These are phyloP conservation scores for Xyliphius kryptos DNA, from an alignment of 2,113 vertebrate species.

Conservation along the genomic window DNA sequence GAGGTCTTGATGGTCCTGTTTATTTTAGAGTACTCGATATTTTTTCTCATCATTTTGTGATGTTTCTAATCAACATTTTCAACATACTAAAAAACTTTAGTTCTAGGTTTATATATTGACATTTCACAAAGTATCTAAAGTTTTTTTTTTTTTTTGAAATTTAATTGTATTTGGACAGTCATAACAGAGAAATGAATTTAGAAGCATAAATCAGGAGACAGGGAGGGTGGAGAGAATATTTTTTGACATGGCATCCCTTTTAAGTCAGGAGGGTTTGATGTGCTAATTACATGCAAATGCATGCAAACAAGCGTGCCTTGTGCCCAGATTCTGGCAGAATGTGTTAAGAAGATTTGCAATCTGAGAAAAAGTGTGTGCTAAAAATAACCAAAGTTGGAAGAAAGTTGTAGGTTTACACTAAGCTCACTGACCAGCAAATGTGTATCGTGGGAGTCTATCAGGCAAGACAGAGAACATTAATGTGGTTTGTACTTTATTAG, in stretches of 20 bases:
- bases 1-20: no score
- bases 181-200: slow-evolving; percentile 18
- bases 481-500: no score
- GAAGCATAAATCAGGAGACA: slow-evolving; percentile 16
- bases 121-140: slow-evolving; percentile 31
- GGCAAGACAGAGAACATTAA: no score
- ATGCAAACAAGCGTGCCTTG: slow-evolving; percentile 48
- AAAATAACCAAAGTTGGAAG: slow-evolving; percentile 36
- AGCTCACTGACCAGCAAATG: slow-evolving; percentile 11
- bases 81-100: no score
- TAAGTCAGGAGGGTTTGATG: slow-evolving; percentile 51
- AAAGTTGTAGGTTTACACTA: slow-evolving; percentile 35
- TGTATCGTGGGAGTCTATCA: not conserved
- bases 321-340: slow-evolving; percentile 40
- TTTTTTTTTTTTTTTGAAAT: slow-evolving; percentile 37
- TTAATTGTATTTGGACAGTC: slow-evolving; percentile 36
- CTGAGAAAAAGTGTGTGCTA: slow-evolving; percentile 25
- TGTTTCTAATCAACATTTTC: no score
- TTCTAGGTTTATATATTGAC: no score
- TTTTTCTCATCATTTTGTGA: no score
- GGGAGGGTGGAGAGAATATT: slow-evolving; percentile 39
- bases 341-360: slow-evolving; percentile 37
- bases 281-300: slow-evolving; percentile 51
- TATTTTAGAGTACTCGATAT: no score
- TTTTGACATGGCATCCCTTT: slow-evolving; percentile 46